Conservation (phyloP, 2,113 vertebrate genomes). For the Gracilinanus agilis region DNA sequence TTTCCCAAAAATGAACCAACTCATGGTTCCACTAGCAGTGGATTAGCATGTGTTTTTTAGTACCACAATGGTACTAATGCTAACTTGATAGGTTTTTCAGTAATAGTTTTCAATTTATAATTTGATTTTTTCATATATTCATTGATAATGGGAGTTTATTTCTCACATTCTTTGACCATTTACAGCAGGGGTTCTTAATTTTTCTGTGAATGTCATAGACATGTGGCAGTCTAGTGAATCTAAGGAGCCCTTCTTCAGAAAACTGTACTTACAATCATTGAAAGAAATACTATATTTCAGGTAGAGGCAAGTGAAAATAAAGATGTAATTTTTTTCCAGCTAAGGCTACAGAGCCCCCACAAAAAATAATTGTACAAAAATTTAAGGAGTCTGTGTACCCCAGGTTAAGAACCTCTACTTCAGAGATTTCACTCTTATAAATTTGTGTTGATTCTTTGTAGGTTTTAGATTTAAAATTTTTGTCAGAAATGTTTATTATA, state of each 20-base stretch:
- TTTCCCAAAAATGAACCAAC: neutral
- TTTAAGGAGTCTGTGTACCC: neutral
- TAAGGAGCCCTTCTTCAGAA: neutral
- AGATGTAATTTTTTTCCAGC: neutral
- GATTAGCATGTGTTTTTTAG: neutral
- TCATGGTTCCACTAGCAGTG: neutral
- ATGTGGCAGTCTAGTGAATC: neutral
- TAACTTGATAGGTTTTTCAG: neutral
- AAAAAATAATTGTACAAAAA: neutral
- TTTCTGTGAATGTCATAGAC: neutral
- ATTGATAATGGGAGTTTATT: neutral
- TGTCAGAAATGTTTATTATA: neutral
- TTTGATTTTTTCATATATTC: neutral
- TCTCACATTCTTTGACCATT: neutral
- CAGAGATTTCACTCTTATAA: neutral
- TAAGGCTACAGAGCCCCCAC: neutral
- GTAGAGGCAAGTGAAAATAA: neutral
- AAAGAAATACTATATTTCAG: neutral
- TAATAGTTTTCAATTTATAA: too few species aligned
- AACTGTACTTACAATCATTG: neutral
- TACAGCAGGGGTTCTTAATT: neutral
- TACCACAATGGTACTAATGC: neutral
- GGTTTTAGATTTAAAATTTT: neutral
- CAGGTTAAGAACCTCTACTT: neutral
- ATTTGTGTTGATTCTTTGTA: neutral